Conservation (phyloP, 2,888 invertebrate genomes). For the Neria commutata region DNA sequence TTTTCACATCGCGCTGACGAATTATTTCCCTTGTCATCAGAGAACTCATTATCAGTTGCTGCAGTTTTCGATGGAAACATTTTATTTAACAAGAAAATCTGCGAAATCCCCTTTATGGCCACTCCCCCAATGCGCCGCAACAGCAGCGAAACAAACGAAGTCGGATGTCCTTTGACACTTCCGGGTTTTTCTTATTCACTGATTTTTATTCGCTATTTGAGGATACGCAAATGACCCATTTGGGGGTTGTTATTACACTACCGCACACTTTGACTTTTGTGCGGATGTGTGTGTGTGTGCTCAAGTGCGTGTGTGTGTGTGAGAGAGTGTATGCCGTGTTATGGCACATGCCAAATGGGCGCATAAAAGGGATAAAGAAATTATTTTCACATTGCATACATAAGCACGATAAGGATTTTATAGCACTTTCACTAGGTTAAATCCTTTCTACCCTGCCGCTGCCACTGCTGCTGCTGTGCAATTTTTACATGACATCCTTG, state of each 20-base stretch:
- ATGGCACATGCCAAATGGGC: conserved; percentile 58
- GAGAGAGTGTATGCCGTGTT: conserved; percentile 31
- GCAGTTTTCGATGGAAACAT: too few species aligned
- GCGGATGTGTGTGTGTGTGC: not conserved
- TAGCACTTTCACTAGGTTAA: conserved; percentile 1
- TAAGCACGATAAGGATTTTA: conserved; percentile 35
- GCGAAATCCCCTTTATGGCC: conserved; percentile 38
- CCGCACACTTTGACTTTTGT: conserved; percentile 2
- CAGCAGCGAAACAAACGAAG: too few species aligned
- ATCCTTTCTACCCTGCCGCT: conserved; percentile 16
- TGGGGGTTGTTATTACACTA: conserved; percentile 61
- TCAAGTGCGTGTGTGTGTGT: not conserved
- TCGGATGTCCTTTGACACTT: conserved; percentile 56
- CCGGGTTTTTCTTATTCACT: conserved; percentile 59
- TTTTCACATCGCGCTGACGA: too few species aligned
- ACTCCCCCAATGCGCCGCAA: not conserved
- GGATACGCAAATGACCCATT: conserved; percentile 63
- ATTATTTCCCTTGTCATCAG: too few species aligned
- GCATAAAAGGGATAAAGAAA: conserved; percentile 61
- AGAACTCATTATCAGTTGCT: too few species aligned
- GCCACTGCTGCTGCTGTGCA: conserved; percentile 34
- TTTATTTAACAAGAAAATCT: conserved; percentile 25
- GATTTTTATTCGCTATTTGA: conserved; percentile 62
- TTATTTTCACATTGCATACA: conserved; percentile 59
- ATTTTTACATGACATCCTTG: conserved; percentile 43